Evolutionary conservation across 2,113 vertebrate genomes (phyloP), one percentile per base, ranked within the genome.

Genomic region (Ailuropoda melanoleuca): DNA sequence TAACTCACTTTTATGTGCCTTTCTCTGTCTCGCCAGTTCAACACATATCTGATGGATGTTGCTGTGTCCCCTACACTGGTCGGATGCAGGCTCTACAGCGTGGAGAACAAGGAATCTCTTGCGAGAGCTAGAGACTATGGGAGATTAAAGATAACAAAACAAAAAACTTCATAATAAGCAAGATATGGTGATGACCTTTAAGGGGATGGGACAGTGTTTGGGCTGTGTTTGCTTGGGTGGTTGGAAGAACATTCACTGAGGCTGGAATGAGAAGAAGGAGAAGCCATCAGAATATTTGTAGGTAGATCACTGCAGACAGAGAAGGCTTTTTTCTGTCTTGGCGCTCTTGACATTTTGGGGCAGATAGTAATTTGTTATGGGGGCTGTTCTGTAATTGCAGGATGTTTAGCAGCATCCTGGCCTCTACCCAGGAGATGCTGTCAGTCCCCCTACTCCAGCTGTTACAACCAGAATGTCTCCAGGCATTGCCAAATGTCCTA

Each of bases 161-260:
- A 9, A 26, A 46, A 50, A 14, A 70, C 17, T 83, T 83, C 58
- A 58, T 48, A 75, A 55, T 77, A 90, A 83, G 26, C 10, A 29
- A 74, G 34, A 70, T 82, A 39, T 0, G 0, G 14, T 50, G 68
- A n/a, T 78, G 14, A 90, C 66, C 39, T 18, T 48, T 78, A 58
- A 23, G 8, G 4, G 50, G 7, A 4, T 12, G 4, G 31, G 12
- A 12, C 24, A 0, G 19, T 26, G 8, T 3, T n/a, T 60, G 23
- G 53, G 55, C 26, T 83, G 0, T 31, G 18, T 74, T 58, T 60
- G 31, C 9, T 29, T 70, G 46, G 31, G 23, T 74, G 64, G 7
- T 64, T 75, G 11, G 43, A 53, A n/a, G 84, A 96, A 70, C 19
- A 1, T 77, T 88, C 14, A 23, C 18, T 39, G 31, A 81, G 74